These are phyloP conservation scores for Macrophya annulata DNA, from an alignment of 2,888 invertebrate genomes.

Conservation along the genomic window DNA sequence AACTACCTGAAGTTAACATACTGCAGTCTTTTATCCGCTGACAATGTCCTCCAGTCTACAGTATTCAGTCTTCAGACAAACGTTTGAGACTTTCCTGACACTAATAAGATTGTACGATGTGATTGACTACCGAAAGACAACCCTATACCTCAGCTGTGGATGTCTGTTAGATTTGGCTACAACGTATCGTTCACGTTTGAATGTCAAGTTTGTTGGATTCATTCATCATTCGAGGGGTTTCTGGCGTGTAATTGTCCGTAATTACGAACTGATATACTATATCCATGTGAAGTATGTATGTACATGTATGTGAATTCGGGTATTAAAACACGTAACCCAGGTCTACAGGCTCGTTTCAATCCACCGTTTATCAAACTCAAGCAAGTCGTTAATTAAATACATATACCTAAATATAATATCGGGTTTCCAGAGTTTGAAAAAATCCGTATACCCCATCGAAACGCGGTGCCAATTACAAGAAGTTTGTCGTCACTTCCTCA, in stretches of 20 bases:
- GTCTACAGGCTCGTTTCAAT: background rate
- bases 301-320: background rate
- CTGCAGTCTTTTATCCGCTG: background rate
- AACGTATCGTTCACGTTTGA: background rate
- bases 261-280: slow-evolving; percentile 25
- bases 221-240: slow-evolving; percentile 5
- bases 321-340: background rate
- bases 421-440: background rate
- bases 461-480: slow-evolving; percentile 4
- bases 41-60: background rate
- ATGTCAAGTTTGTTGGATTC: slow-evolving; percentile 36
- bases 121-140: slow-evolving; percentile 41
- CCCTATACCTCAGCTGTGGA: background rate
- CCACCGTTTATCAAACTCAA: slow-evolving; percentile 9
- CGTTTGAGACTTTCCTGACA: slow-evolving; percentile 45
- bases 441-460: background rate
- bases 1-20: background rate
- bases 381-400: slow-evolving; percentile 5
- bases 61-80: background rate
- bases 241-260: slow-evolving; percentile 45
- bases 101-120: slow-evolving; percentile 52
- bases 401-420: background rate
- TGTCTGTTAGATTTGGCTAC: background rate
- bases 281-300: background rate
- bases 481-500: background rate